Evolutionary conservation across 1,140 invertebrate genomes (phyloP).

Genomic region (Trialeurodes vaporariorum): DNA sequence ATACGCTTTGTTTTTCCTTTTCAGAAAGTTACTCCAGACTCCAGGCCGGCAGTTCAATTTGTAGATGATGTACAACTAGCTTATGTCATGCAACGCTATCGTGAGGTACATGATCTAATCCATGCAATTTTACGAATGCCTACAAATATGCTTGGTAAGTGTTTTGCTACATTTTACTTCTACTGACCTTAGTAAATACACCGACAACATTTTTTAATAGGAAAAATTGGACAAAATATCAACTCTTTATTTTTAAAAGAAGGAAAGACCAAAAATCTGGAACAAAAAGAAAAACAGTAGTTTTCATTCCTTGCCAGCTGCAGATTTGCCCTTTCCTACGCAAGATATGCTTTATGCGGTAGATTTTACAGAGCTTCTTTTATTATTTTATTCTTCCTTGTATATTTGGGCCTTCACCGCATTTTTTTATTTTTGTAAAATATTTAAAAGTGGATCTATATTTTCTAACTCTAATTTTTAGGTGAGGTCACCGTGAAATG

Average conservation of each 20-base stretch:
- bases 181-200: too few species aligned
- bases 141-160: slow-evolving; percentile 79
- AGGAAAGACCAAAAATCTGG: too few species aligned
- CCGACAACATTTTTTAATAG: too few species aligned
- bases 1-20: slow-evolving; percentile 49
- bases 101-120: slow-evolving; percentile 91
- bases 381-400: neutral
- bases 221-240: too few species aligned
- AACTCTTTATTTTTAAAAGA: too few species aligned
- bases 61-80: slow-evolving; percentile 81
- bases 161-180: neutral
- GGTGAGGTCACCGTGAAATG: slow-evolving; percentile 90
- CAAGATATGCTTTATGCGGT: too few species aligned
- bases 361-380: too few species aligned
- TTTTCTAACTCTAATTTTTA: slow-evolving; percentile 26
- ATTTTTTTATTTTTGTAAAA: slow-evolving; percentile 1
- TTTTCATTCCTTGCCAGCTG: too few species aligned
- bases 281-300: too few species aligned
- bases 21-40: slow-evolving; percentile 85
- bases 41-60: slow-evolving; percentile 76
- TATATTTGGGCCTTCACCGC: slow-evolving; percentile 2
- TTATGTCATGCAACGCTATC: slow-evolving; percentile 83
- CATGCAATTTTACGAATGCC: slow-evolving; percentile 86
- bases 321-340: too few species aligned
- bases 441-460: slow-evolving; percentile 7